Percentiles rank a stretch among this genome's conserved stretches.
phyloP scores from a whole-genome alignment of 1,140 invertebrate species.

The Cephus cinctus region DNA sequence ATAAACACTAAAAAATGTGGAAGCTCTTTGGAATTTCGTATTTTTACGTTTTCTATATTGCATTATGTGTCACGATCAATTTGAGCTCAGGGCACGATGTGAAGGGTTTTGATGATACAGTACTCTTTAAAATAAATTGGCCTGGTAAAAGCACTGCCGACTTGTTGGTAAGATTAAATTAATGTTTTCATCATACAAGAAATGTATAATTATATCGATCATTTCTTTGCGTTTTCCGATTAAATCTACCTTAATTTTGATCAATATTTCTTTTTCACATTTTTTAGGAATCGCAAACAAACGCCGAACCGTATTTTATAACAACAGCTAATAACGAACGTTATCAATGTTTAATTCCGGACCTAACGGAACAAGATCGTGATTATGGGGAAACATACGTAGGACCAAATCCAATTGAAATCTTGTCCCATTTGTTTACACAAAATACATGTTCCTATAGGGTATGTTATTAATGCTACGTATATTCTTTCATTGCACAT shows the following conservation, averaged over 20 bases:
- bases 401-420: constrained; percentile 72
- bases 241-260: neutral
- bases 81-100: constrained; percentile 56
- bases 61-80: neutral
- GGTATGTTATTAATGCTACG: constrained; percentile 42
- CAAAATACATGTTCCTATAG: constrained; percentile 80
- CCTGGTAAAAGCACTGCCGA: constrained; percentile 61
- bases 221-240: constrained; percentile 3
- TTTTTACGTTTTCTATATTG: neutral
- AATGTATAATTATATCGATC: constrained; percentile 6
- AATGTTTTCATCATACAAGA: constrained; percentile 12
- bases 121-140: constrained; percentile 81
- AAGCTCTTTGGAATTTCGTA: neutral
- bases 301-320: constrained; percentile 56
- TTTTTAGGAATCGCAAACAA: constrained; percentile 54
- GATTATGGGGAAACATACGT: constrained; percentile 61
- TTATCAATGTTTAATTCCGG: constrained; percentile 76
- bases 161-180: constrained; percentile 46
- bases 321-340: constrained; percentile 68
- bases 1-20: neutral
- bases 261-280: neutral
- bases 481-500: constrained; percentile 3
- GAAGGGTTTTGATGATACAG: constrained; percentile 78
- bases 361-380: constrained; percentile 60
- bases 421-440: constrained; percentile 74